Percentiles rank a stretch among this genome's conserved stretches.
phyloP scores from a whole-genome alignment of 2,888 invertebrate genomes.

The Amphimallon solstitiale region DNA sequence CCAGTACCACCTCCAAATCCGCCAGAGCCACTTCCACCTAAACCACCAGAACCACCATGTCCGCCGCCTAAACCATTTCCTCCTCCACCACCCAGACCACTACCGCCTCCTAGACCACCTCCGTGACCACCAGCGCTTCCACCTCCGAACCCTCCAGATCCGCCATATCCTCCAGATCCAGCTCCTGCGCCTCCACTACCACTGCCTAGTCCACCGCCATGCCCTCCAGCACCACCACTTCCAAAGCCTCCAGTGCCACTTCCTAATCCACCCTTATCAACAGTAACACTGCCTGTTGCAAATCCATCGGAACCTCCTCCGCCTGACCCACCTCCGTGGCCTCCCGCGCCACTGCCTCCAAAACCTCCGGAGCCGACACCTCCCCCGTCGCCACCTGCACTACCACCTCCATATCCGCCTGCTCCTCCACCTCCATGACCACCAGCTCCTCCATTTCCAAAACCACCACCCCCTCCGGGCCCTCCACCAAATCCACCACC shows the following conservation, averaged over 20 bases:
- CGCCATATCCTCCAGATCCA: constrained; percentile 63
- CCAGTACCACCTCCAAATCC: constrained; percentile 55
- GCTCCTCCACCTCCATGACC: constrained; percentile 44
- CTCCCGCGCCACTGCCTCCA: constrained; percentile 1
- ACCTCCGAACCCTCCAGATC: neutral
- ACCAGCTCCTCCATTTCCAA: constrained; percentile 29
- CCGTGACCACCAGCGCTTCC: constrained; percentile 16
- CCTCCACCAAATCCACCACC: constrained; percentile 35
- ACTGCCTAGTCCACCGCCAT: constrained; percentile 36
- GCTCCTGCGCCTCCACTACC: constrained; percentile 45
- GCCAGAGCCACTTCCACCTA: neutral
- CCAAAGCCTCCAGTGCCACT: constrained; percentile 6
- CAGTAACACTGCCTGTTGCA: constrained; percentile 51
- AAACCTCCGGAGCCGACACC: constrained; percentile 5
- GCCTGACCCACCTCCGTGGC: neutral
- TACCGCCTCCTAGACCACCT: constrained; percentile 35
- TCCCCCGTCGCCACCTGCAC: neutral
- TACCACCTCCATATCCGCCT: neutral
- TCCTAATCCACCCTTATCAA: constrained; percentile 25
- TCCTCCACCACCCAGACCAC: constrained; percentile 29
- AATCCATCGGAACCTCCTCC: neutral
- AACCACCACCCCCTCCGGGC: constrained; percentile 59
- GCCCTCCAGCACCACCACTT: constrained; percentile 50
- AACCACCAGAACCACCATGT: constrained; percentile 18
- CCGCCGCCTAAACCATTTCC: constrained; percentile 32